Base-by-base conservation (phyloP, 2,797 vertebrate species). In the Tinamus major region DNA sequence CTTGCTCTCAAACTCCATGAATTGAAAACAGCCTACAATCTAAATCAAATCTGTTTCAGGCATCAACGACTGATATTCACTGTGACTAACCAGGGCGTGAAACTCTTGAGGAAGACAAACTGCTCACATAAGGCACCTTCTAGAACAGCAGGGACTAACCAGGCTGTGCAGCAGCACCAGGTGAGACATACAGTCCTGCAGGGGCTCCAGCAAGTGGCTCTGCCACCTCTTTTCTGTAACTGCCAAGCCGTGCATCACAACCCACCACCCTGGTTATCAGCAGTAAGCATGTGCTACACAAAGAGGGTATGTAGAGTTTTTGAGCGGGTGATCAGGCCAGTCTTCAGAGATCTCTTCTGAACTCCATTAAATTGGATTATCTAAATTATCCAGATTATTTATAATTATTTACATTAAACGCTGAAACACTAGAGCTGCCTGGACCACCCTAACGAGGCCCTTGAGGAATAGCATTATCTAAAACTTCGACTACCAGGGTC, bases 201-300 rank as follows among this genome's bases (percentile, higher is more conserved):
- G 20, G 3, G 6, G 1, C 7, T 10, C 5, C 26, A 31, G 27
- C 0, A 4, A 13, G 37, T 5, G 35, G 10, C 24, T 6, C 41
- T 1, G 35, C 26, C n/a, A 2, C 27, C 31, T 20, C 46, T 3
- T 31, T 3, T 55, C 6, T 2, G 2, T 1, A 19, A 14, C 63
- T 33, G 42, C 69, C 4, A 3, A 18, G n/a, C n/a, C 2, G 24
- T 16, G 3, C 49, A 19, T 1, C 3, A 0, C 56, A 4, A 27
- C 20, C 62, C 21, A 2, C 68, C 4, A 3, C 29, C 10, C n/a
- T 49, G 0, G 2, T 4, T 6, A 13, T 0, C 33, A 11, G 35
- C 37, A 0, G 24, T 7, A 2, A 27, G 33, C 46, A 27, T 1
- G 14, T 1, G 24, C 39, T 5, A 1, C 1, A 1, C 24, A 2